These are phyloP conservation scores for Chrysomela aeneicollis DNA, from an alignment of 2,888 invertebrate genomes.

Conservation along the genomic window DNA sequence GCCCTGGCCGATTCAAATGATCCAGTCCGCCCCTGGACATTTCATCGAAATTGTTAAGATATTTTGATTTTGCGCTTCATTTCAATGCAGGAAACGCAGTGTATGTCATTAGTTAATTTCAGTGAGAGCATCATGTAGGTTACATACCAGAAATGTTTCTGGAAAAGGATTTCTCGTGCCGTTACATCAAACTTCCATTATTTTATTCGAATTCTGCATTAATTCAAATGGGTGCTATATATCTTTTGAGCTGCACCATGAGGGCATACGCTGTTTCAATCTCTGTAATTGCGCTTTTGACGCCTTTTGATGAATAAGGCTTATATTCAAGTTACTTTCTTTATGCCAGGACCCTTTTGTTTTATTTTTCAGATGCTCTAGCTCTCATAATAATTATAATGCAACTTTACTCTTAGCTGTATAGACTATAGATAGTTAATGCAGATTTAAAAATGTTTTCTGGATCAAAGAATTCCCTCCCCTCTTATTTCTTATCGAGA, in stretches of 20 bases:
- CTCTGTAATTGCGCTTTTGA: constrained; percentile 45
- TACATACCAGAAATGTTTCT: background rate
- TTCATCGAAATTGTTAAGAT: too few species aligned
- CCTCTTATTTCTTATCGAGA: background rate
- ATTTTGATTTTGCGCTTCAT: too few species aligned
- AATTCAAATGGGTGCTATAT: constrained; percentile 21
- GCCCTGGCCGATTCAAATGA: too few species aligned
- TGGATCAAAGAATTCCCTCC: background rate
- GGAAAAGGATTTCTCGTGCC: background rate
- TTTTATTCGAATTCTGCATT: constrained; percentile 15
- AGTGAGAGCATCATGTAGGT: background rate
- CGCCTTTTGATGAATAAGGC: constrained; percentile 43
- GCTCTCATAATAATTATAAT: constrained; percentile 34
- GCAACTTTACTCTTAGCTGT: background rate
- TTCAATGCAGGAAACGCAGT: background rate
- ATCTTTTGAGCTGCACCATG: constrained; percentile 16
- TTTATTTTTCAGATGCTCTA: constrained; percentile 33
- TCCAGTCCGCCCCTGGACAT: too few species aligned
- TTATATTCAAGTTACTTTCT: constrained; percentile 43
- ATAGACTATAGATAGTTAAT: background rate
- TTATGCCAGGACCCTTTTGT: constrained; percentile 25
- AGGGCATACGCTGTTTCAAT: constrained; percentile 39
- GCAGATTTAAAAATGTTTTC: background rate
- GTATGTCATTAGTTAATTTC: background rate
- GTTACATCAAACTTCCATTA: background rate